Evolutionary conservation across 1,140 invertebrate genomes (phyloP), one percentile per base, ranked within the genome.

Genomic region (Drosophila ananassae): DNA sequence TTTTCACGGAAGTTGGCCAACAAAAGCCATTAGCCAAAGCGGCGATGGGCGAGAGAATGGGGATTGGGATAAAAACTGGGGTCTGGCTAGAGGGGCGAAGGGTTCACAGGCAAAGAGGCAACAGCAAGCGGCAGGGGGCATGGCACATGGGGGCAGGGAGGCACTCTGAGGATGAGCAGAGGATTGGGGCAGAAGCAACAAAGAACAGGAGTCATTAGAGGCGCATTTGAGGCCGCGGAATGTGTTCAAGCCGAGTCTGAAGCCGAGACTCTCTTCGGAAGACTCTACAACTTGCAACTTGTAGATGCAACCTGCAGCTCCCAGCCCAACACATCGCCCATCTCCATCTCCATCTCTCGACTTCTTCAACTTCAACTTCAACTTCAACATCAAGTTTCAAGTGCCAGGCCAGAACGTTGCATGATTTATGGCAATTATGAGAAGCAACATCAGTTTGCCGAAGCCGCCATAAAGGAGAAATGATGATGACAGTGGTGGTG

Each of bases 351-450:
- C 24, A 5, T 6, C 17, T 17, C 17, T 17, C 73, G 46, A 24
- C 63, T 39, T 44, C 48, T 52, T 28, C 52, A 67, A 72, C 58
- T 71, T 74, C 52, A 67, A 72, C 58, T 71, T 74, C 25, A 28
- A 28, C 17, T 17, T 17, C 59, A 74, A 74, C 71, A 64, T 74
- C 73, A 66, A 56, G 73, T 66, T 66, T 75, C 60, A 47, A 75
- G 82, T 76, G 61, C 66, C 77, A 67, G 73, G 73, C 63, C 64
- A 58, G 77, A 85, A 79, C 73, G 68, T 89, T 89, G 83, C 83
- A 89, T 89, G 83, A 89, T 89, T 89, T 89, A 89, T 89, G 84
- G 83, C 83, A 89, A 89, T 89, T 89, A 89, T 89, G 84, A 64
- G 63, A 52, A 71, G 63, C 41, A 67, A 67, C 55, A 63, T 41